Percentiles rank a stretch among this genome's conserved stretches.
phyloP scores from a whole-genome alignment of 2,888 invertebrate species.

The Ethmia dodecea region DNA sequence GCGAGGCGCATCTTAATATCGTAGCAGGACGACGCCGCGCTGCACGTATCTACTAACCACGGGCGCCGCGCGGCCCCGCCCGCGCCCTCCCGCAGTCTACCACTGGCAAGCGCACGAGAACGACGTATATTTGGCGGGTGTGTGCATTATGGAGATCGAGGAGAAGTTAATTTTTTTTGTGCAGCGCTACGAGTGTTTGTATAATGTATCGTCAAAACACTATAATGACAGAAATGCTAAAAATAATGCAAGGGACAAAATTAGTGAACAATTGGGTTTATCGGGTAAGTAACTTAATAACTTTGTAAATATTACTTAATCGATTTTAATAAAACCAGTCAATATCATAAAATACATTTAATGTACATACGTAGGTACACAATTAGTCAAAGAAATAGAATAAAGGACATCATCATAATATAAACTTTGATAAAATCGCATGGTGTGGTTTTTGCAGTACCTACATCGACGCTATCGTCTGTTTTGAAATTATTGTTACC shows the following conservation, averaged over 20 bases:
- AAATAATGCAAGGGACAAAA: neutral
- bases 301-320: neutral
- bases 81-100: neutral
- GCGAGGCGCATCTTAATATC: neutral
- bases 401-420: too few relatives aligned
- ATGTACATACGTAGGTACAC: neutral
- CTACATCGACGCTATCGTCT: neutral
- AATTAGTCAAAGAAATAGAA: too few relatives aligned
- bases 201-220: constrained; percentile 5
- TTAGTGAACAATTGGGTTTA: neutral
- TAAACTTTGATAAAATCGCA: neutral
- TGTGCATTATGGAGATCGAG: neutral
- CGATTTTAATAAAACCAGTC: neutral
- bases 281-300: neutral
- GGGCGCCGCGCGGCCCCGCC: too few relatives aligned
- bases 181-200: constrained; percentile 4
- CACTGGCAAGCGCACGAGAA: constrained; percentile 1
- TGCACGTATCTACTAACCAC: neutral
- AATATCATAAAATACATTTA: neutral
- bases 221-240: constrained; percentile 7
- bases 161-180: constrained; percentile 1
- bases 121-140: constrained; percentile 1
- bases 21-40: neutral
- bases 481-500: neutral
- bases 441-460: neutral